Evolutionary conservation across 2,797 vertebrate genomes (phyloP), one percentile per base, ranked within the genome.

Genomic region (Characodon lateralis): DNA sequence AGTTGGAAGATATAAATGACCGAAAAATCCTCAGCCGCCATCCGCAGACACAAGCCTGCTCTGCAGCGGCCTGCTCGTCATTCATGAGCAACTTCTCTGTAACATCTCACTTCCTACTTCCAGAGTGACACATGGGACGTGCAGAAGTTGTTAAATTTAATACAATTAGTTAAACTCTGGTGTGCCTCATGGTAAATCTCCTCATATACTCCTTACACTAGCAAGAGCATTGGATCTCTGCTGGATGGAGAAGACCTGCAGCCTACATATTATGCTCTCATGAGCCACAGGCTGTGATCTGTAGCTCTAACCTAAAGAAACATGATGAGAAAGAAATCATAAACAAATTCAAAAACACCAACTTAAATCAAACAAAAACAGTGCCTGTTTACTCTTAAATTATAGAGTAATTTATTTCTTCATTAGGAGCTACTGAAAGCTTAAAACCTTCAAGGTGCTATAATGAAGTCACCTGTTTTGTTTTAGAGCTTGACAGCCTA

Each of bases 1-100:
- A 96, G 95, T 96, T 97, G 96, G 97, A 97, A 98, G 96, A 98
- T 96, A 97, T 97, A 97, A 98, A 98, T 96, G 97, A 97, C 96
- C 96, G 95, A 94, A 96, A 96, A 95, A 95, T 97, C 96, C 97
- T 97, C 95, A 94, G 90, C 89, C 92, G 91, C 89, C 90, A 91
- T 95, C 91, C 94, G 85, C 93, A 93, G 91, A 88, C 85, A 83
- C 87, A 83, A 84, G 94, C 91, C 87, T 83, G 91, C 89, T 96
- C 94, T 95, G 93, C 92, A 93, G 94, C 94, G 85, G 93, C 91
- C 90, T 93, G 82, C 91, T 91, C 92, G 85, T 93, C 91, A 92
- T 92, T 93, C 92, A 95, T 89, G 90, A 81, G 84, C 86, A 85
- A 91, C 83, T 74, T 84, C 74, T 73, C 78, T 66, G 79, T 76